phyloP scores from a whole-genome alignment of 2,113 vertebrate genomes.

The Chloroceryle aenea region DNA sequence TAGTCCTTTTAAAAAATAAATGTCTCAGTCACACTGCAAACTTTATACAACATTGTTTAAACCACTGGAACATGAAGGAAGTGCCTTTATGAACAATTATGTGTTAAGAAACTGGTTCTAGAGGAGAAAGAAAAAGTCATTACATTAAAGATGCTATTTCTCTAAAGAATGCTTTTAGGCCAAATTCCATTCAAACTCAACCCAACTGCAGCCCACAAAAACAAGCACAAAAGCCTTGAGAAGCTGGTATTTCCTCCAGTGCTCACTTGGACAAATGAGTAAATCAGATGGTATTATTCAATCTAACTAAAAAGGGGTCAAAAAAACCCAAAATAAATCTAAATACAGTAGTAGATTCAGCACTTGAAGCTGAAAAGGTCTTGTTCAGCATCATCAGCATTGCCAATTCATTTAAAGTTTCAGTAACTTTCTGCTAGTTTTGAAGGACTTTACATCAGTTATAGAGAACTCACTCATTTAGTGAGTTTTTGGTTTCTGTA shows the following conservation, averaged over 20 bases:
- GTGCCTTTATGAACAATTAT: background rate
- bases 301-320: background rate
- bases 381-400: background rate
- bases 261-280: background rate
- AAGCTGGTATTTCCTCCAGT: background rate
- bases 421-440: background rate
- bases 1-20: constrained; percentile 37
- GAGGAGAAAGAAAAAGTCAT: background rate
- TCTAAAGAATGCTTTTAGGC: background rate
- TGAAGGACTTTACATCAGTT: background rate
- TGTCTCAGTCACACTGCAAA: constrained; percentile 34
- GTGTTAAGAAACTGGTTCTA: background rate
- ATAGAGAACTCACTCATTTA: background rate
- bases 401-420: background rate
- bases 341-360: background rate
- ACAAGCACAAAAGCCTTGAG: background rate
- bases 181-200: background rate
- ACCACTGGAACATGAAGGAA: background rate
- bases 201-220: background rate
- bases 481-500: background rate
- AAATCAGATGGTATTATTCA: background rate
- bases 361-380: background rate
- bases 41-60: constrained; percentile 31
- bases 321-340: background rate
- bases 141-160: background rate